A percentile compares a stretch with the other conserved stretches of the same genome.
phyloP scores from a whole-genome alignment of 2,888 invertebrate species.

The Biston stratarius region DNA sequence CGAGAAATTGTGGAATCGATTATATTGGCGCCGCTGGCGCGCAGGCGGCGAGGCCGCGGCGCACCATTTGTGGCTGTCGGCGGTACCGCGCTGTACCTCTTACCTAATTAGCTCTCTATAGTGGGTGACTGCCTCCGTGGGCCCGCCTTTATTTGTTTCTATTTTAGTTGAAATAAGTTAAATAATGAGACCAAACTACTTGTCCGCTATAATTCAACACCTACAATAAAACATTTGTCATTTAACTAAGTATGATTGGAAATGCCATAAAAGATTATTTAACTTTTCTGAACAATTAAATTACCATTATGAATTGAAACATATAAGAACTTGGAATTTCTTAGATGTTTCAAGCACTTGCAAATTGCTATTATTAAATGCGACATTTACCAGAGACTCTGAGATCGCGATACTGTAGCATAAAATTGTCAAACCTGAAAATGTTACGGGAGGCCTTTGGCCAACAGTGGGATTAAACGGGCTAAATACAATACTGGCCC shows the following conservation, averaged over 20 bases:
- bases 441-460: no score
- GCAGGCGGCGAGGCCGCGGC: conserved; percentile 73
- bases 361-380: no score
- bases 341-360: neutral
- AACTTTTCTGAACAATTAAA: conserved; percentile 1
- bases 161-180: conserved; percentile 49
- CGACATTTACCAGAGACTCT: no score
- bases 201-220: conserved; percentile 31
- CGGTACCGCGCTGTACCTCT: conserved; percentile 63
- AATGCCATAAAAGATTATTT: conserved; percentile 20
- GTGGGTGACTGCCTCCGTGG: conserved; percentile 76
- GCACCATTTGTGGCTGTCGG: conserved; percentile 75
- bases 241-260: conserved; percentile 21
- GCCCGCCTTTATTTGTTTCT: conserved; percentile 71
- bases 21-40: conserved; percentile 67
- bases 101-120: conserved; percentile 78
- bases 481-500: no score
- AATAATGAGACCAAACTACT: conserved; percentile 46
- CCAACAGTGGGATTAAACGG: no score
- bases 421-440: no score
- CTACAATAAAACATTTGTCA: conserved; percentile 25
- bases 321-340: neutral
- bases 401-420: no score
- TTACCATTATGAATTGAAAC: neutral
- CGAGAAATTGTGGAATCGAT: conserved; percentile 66